Percentiles rank a stretch among this genome's conserved stretches.
phyloP scores from a whole-genome alignment of 2,888 invertebrate genomes.

The Bugula neritina region DNA sequence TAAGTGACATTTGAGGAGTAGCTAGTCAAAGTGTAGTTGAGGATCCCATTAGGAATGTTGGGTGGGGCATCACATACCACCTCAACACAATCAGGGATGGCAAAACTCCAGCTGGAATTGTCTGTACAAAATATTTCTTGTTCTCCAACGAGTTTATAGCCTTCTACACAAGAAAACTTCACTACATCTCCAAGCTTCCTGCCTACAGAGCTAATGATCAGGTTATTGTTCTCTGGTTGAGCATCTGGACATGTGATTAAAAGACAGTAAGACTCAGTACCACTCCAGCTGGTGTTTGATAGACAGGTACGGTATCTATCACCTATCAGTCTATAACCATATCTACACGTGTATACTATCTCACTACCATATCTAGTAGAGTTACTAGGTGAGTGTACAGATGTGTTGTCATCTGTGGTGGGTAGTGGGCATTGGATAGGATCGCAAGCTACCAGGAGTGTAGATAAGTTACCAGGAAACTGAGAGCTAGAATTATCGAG shows the following conservation, averaged over 20 bases:
- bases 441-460: not conserved
- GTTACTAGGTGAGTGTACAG: not conserved
- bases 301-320: not conserved
- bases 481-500: not conserved
- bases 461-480: no score
- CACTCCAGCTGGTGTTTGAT: constrained; percentile 4
- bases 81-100: not conserved
- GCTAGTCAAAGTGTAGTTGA: not conserved
- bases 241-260: not conserved
- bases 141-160: constrained; percentile 7
- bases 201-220: not conserved
- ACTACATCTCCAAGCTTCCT: not conserved
- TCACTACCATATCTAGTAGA: not conserved
- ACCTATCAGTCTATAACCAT: constrained; percentile 1
- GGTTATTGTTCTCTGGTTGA: not conserved
- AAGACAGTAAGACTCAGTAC: not conserved
- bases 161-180: not conserved
- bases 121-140: not conserved
- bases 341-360: not conserved
- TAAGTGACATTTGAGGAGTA: not conserved
- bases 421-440: not conserved
- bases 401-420: not conserved
- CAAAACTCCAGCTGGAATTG: not conserved
- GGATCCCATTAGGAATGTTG: not conserved
- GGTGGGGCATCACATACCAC: not conserved